phyloP scores from a whole-genome alignment of 2,113 vertebrate species.

The Coracopsis vasa region DNA sequence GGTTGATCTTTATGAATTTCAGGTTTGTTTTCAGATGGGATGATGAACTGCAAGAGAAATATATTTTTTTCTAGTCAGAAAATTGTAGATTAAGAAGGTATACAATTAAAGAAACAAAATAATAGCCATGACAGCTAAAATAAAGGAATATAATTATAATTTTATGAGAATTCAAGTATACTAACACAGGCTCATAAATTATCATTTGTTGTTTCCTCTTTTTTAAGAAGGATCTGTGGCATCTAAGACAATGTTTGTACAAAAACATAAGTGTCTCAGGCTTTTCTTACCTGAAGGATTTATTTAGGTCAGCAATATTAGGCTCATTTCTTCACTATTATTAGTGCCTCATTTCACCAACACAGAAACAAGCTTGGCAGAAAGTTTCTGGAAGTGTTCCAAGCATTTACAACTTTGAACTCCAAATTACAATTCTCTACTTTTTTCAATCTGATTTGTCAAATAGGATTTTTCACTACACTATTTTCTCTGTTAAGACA shows the following conservation, averaged over 20 bases:
- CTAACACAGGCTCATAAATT: not conserved
- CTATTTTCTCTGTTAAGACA: not conserved
- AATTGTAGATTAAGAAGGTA: not conserved
- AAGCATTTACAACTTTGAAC: not conserved
- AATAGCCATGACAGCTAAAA: not conserved
- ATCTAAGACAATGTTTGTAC: not conserved
- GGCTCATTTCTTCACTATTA: not conserved
- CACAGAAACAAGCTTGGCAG: not conserved
- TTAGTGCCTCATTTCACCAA: not conserved
- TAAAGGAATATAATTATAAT: not conserved
- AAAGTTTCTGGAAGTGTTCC: not conserved
- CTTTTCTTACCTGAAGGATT: not conserved
- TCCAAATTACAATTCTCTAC: not conserved
- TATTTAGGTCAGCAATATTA: not conserved
- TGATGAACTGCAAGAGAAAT: conserved; percentile 82
- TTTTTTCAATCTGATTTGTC: not conserved
- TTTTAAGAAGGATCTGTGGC: not conserved
- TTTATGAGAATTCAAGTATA: not conserved
- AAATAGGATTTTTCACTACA: not conserved
- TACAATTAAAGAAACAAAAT: not conserved
- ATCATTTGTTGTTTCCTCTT: not conserved
- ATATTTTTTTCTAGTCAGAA: not conserved
- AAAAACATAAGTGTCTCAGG: not conserved
- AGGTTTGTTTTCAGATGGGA: conserved; percentile 85
- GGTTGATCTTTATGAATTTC: conserved; percentile 87